Evolutionary conservation across 2,797 vertebrate genomes (phyloP), one percentile per base, ranked within the genome.

Genomic region (Aldrovandia affinis): DNA sequence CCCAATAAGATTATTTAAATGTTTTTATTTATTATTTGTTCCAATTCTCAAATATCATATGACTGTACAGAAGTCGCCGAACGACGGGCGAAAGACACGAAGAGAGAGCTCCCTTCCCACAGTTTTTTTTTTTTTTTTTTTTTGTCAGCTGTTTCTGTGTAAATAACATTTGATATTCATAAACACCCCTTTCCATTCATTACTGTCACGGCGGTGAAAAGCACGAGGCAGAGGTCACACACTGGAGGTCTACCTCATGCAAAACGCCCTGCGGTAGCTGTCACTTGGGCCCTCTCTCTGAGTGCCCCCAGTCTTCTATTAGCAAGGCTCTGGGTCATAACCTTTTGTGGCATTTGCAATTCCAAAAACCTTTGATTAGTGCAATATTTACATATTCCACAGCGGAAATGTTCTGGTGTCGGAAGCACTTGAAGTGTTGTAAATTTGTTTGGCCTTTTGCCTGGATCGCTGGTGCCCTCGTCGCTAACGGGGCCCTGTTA

Each of bases 291-390:
- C 88, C 92, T 93, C 88, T 88, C 90, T 85, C 88, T 92, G 88
- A 92, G 90, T 85, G 84, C 94, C 94, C 92, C 93, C 94, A 90
- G 94, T 94, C 95, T 90, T 94, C 94, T 95, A 96, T 96, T 96
- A 97, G 91, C 95, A 93, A 96, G 96, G 96, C 96, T 96, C 94
- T 92, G 87, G 97, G 97, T 97, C 96, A 96, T 95, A 95, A 96
- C 96, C 96, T 97, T 96, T 96, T 92, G 92, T 96, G 96, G 96
- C 96, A 96, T 96, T 96, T 97, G 95, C 94, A 95, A 96, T 96
- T 96, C 95, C 95, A 94, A 96, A 97, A 96, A 92, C 96, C 96
- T 96, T 96, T 97, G 96, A 97, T 97, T 96, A 98, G 96, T 93
- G 95, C 95, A 94, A 91, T 96, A 97, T 97, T 97, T 97, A 96